Percentiles rank a stretch among this genome's conserved stretches.
Conservation (phyloP, 2,888 invertebrate genomes). For the Himalopsyche anomala region DNA sequence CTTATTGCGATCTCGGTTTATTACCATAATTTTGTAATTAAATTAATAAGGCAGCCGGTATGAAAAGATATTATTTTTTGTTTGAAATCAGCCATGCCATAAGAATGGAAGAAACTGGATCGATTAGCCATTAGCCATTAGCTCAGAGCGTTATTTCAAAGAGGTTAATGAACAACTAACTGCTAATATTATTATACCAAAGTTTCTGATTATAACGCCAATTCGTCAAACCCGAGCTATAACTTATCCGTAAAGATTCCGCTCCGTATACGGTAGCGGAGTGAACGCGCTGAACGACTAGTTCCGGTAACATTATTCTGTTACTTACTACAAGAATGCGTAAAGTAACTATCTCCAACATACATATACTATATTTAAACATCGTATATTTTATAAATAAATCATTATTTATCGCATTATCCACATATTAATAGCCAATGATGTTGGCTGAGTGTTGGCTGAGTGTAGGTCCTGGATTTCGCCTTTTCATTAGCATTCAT, state of each 20-base stretch:
- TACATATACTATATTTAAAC: too few relatives aligned
- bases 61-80: constrained; percentile 62
- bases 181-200: constrained; percentile 59
- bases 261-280: not conserved
- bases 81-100: constrained; percentile 63
- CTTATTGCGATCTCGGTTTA: constrained; percentile 63
- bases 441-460: too few relatives aligned
- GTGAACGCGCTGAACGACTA: not conserved
- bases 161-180: constrained; percentile 62
- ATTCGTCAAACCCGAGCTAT: constrained; percentile 29
- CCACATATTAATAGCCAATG: too few relatives aligned
- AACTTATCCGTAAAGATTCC: not conserved
- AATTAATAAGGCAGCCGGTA: constrained; percentile 64
- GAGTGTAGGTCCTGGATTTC: too few relatives aligned
- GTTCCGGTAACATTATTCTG: too few relatives aligned
- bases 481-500: too few relatives aligned
- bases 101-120: constrained; percentile 65
- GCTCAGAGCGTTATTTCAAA: constrained; percentile 51
- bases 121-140: constrained; percentile 60
- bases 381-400: too few relatives aligned
- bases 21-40: constrained; percentile 66
- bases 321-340: too few relatives aligned
- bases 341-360: too few relatives aligned
- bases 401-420: too few relatives aligned
- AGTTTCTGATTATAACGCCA: constrained; percentile 37